Evolutionary conservation across 1,140 invertebrate species (phyloP), one percentile per base, ranked within the genome.

Genomic region (Eciton burchellii): DNA sequence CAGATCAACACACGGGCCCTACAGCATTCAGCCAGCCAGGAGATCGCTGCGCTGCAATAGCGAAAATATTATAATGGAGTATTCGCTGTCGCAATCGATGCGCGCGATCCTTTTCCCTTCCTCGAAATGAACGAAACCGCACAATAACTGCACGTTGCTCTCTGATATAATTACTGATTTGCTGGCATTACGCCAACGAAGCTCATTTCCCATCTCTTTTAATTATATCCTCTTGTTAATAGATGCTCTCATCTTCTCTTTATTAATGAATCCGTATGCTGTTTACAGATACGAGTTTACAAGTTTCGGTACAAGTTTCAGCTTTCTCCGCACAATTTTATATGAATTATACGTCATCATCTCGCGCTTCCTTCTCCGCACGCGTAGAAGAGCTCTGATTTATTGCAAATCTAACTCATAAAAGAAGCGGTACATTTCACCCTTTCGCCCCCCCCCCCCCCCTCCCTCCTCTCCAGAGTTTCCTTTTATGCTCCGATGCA

Each of bases 21-120:
- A n/a, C 24, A 72, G 35, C 45, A 21, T n/a, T 16, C 63, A 76
- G 43, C 57, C 19, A 52, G 14, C 19, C n/a, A n/a, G 24, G 19
- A 72, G 19, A 57, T 1, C 52, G 57, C 9, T 72, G 35, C 35
- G 26, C 19, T 77, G 35, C 49, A 21, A 68, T 56, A 68, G 24
- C 16, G 63, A 57, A 77, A 77, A 68, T 68, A 24, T 41, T 59
- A 45, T 54, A 19, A 26, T 24, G n/a, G 19, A 74, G 65, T 49
- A 76, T 76, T 76, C 26, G 47, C 29, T 19, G 6, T 65, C 29
- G 3, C 9, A 63, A 35, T 21, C 16, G 21, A 45, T 21, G 1
- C 66, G 54, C 3, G 11, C 45, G 54, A 2, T 66, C 6, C 8
- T 9, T 29, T 24, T 45, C 24, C 66, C n/a, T 29, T 29, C 24